These are phyloP conservation scores for Condylura cristata DNA, from an alignment of 2,113 vertebrate genomes.

Conservation along the genomic window DNA sequence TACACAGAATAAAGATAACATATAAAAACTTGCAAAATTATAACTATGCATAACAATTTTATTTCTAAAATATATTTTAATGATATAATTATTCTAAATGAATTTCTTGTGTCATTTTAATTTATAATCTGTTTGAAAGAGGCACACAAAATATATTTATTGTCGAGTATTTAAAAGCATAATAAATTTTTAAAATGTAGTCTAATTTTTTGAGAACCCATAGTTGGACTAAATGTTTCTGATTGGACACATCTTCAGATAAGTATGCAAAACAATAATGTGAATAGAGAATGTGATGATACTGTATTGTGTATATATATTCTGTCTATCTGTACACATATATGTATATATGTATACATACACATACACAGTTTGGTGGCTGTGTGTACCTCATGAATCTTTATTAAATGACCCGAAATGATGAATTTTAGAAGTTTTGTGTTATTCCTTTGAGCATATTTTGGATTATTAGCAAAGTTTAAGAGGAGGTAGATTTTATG, in stretches of 20 bases:
- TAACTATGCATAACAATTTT: not conserved
- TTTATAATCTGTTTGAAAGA: not conserved
- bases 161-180: not conserved
- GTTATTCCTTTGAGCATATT: slow-evolving; percentile 44
- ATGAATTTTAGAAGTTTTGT: not conserved
- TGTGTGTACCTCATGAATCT: not conserved
- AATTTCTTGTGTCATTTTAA: not conserved
- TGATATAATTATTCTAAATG: not conserved
- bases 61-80: not conserved
- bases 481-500: slow-evolving; percentile 60
- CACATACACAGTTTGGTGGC: not conserved
- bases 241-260: not conserved
- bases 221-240: not conserved
- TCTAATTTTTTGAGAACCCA: not conserved
- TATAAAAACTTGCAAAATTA: not conserved
- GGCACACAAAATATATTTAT: not conserved
- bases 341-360: not conserved
- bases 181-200: not conserved
- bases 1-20: not conserved
- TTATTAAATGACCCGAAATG: not conserved
- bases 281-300: not conserved
- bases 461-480: slow-evolving; percentile 73
- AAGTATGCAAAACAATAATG: not conserved
- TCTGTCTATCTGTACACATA: not conserved
- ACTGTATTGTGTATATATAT: not conserved